These are phyloP conservation scores for Cordilura impudica DNA, from an alignment of 2,888 invertebrate genomes.

Conservation along the genomic window DNA sequence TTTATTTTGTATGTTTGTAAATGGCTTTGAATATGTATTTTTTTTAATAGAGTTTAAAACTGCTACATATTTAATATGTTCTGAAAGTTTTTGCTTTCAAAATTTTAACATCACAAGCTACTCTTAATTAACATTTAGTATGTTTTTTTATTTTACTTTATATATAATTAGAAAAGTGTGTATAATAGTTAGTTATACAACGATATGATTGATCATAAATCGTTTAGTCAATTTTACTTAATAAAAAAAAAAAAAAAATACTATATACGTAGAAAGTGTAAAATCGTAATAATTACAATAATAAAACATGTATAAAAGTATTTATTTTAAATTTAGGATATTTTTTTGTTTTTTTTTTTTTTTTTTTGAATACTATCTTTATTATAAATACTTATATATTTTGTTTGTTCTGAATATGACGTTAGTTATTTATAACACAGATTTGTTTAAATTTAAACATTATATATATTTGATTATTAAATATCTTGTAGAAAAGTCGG, in stretches of 20 bases:
- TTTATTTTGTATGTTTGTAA: conserved; percentile 25
- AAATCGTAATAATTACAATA: conserved; percentile 59
- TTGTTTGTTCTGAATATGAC: conserved; percentile 44
- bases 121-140: conserved; percentile 52
- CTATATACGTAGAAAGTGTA: conserved; percentile 56
- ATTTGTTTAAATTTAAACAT: conserved; percentile 48
- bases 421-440: conserved; percentile 54
- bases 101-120: conserved; percentile 58
- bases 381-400: conserved; percentile 14
- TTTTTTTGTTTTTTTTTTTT: conserved; percentile 41
- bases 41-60: conserved; percentile 54
- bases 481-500: conserved; percentile 26
- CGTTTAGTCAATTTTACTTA: conserved; percentile 28
- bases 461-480: conserved; percentile 13
- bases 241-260: conserved; percentile 48
- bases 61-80: conserved; percentile 32
- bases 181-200: conserved; percentile 49
- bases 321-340: conserved; percentile 66
- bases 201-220: conserved; percentile 55
- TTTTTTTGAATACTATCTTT: conserved; percentile 4
- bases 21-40: conserved; percentile 36
- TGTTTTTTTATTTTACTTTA: conserved; percentile 19
- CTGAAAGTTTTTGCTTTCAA: conserved; percentile 25
- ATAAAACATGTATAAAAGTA: conserved; percentile 59
- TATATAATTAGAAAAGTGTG: conserved; percentile 47